Evolutionary conservation across 2,113 vertebrate genomes (phyloP).

Genomic region (Acanthisitta chloris): DNA sequence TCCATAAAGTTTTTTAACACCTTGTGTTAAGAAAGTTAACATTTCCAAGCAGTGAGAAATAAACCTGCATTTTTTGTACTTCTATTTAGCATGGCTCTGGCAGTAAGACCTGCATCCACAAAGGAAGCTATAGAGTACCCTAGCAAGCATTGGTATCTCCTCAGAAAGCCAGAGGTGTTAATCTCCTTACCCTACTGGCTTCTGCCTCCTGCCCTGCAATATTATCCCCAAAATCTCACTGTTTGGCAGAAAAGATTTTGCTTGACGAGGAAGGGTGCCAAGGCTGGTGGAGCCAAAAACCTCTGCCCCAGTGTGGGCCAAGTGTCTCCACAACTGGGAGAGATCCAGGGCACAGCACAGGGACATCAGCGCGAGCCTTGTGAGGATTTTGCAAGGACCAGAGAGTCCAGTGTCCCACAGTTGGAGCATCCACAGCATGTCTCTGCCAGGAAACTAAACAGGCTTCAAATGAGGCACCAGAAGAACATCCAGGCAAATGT

Average conservation of each 20-base stretch:
- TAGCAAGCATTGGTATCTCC: not conserved
- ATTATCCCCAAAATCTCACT: not conserved
- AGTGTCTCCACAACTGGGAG: not conserved
- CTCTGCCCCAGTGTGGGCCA: accelerated
- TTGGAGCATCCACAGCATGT: not conserved
- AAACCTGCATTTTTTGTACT: not conserved
- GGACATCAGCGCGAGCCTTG: not conserved
- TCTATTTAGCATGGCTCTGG: not conserved
- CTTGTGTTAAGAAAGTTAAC: not conserved
- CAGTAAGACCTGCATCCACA: not conserved
- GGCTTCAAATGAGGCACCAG: not conserved
- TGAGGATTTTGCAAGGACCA: not conserved
- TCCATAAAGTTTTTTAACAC: not conserved
- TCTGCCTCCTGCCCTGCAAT: not conserved
- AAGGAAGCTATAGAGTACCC: not conserved
- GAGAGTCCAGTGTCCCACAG: not conserved
- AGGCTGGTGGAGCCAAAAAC: not conserved
- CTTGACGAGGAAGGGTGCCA: not conserved
- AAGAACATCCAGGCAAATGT: not conserved
- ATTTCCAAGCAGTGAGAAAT: conserved; percentile 15
- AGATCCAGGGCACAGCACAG: not conserved
- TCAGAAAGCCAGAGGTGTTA: not conserved
- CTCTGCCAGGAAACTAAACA: not conserved
- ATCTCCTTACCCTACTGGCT: not conserved
- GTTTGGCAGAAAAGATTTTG: not conserved